Evolutionary conservation across 2,888 invertebrate species (phyloP), one percentile per base, ranked within the genome.

Genomic region (Agonum fuliginosum): DNA sequence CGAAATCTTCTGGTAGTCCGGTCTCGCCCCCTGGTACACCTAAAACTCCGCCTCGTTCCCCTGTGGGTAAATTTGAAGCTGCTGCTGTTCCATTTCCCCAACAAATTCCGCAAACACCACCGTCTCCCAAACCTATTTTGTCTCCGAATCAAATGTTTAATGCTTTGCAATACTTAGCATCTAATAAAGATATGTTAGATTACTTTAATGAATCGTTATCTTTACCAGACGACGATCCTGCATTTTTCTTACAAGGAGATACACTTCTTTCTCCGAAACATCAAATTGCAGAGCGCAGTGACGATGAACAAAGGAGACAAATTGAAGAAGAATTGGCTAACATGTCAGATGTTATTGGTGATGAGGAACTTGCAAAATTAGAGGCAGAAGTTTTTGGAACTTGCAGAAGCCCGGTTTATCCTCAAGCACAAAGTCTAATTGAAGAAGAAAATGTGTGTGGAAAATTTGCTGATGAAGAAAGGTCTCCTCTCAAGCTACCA

Each of bases 161-260:
- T 3, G 17, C 12, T 12, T 62, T 62, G 14, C 8, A 62, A 1
- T 4, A 27, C 10, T 2, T 62, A 8, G 58, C 58, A 17, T 14
- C 30, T 17, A 41, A 41, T 8, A 67, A 22, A 67, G 67, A 67
- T 3, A 67, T 67, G 67, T 20, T 30, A 14, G 67, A 67, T 20
- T 67, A n/a, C 22, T 41, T 10, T 6, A 8, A 12, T 22, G 37
- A 37, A 6, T 17, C 34, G 2, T 19, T 19, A 0, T 8, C 19
- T 3, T 4, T 67, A n/a, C 30, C 19, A 0, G 62, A 58, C 22
- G 58, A 58, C 19, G 51, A 51, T 51, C 20, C 51, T 22, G 51
- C 20, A 1, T 22, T 51, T 8, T 51, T 1, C n/a, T 51, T 51
- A 17, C 19, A 19, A 51, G 51, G 51, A 17, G 14, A 2, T 1